A percentile compares a stretch with the other conserved stretches of the same genome.
Conservation (phyloP, 2,888 invertebrate species). For the Maniola hyperantus region DNA sequence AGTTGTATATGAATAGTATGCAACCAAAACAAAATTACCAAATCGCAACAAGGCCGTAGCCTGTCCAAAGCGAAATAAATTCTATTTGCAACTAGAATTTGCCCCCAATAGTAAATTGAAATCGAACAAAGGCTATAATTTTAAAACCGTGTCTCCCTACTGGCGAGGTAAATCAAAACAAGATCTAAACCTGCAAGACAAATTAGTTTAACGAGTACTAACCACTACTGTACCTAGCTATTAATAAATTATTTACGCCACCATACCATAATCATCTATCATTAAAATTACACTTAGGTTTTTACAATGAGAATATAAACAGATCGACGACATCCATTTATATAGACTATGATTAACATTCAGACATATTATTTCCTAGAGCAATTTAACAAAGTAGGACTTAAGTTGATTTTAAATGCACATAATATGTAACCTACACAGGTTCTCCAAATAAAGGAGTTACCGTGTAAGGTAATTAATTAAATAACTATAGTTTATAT, state of each 20-base stretch:
- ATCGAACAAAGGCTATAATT: conserved; percentile 34
- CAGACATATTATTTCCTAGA: conserved; percentile 20
- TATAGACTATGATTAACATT: conserved; percentile 12
- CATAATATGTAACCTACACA: too few species aligned
- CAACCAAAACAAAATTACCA: not conserved
- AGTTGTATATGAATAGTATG: not conserved
- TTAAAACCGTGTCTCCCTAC: conserved; percentile 20
- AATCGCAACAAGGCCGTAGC: not conserved
- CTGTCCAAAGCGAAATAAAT: conserved; percentile 1
- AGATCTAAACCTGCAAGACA: conserved; percentile 19
- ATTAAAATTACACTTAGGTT: conserved; percentile 27
- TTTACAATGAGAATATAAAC: conserved; percentile 21
- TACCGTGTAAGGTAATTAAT: conserved; percentile 12
- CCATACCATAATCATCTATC: conserved; percentile 27
- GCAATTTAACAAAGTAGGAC: conserved; percentile 8
- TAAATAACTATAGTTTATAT: not conserved
- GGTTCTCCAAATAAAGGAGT: conserved; percentile 13
- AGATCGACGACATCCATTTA: conserved; percentile 11
- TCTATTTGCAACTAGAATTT: conserved; percentile 3
- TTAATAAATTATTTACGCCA: conserved; percentile 17
- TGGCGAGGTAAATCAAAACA: conserved; percentile 16
- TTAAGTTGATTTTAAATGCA: conserved; percentile 4
- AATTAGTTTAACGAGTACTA: conserved; percentile 17
- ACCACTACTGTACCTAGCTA: conserved; percentile 16
- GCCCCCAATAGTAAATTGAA: conserved; percentile 22